phyloP scores from a whole-genome alignment of 2,113 vertebrate genomes.

The Felis catus region DNA sequence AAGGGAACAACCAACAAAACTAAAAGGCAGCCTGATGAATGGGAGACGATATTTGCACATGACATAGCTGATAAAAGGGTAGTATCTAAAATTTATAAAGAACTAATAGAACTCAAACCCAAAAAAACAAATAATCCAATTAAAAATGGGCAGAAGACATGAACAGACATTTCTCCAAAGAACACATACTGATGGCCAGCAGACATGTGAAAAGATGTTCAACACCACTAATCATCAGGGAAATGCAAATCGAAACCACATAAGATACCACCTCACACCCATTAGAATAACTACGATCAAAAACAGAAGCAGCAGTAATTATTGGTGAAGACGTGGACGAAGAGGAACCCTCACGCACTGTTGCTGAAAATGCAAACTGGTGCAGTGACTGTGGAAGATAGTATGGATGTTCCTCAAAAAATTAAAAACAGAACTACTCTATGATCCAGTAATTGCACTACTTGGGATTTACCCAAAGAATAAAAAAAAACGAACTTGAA shows the following conservation, averaged over 20 bases:
- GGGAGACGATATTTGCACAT: background rate
- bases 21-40: background rate
- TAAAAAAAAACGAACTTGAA: background rate
- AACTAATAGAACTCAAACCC: background rate
- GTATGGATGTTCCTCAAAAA: background rate
- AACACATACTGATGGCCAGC: background rate
- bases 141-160: background rate
- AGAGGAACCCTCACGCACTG: background rate
- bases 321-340: background rate
- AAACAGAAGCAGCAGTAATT: background rate
- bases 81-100: background rate
- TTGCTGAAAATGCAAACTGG: background rate
- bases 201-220: background rate
- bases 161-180: background rate
- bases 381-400: background rate
- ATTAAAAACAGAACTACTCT: background rate
- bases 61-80: background rate
- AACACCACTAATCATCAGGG: background rate
- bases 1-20: background rate
- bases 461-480: background rate
- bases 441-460: background rate
- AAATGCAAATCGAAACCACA: background rate
- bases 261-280: background rate
- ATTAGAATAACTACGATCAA: background rate
- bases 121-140: background rate